These are phyloP conservation scores for Melinaea menophilus DNA, from an alignment of 2,888 invertebrate genomes.

Conservation along the genomic window DNA sequence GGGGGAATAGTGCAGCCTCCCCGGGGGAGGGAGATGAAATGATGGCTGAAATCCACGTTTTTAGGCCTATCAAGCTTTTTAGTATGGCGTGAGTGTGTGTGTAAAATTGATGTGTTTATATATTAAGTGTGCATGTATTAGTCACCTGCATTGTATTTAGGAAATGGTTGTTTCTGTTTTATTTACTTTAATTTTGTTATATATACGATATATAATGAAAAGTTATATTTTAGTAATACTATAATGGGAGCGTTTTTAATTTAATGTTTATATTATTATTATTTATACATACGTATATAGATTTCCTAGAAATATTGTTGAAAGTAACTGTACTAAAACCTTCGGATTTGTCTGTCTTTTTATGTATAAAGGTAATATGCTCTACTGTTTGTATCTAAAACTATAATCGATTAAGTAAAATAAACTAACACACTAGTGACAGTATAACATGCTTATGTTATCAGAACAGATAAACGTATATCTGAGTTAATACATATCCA, in stretches of 20 bases:
- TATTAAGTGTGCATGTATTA: conserved; percentile 40
- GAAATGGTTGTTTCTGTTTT: conserved; percentile 9
- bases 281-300: too few species aligned
- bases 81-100: conserved; percentile 57
- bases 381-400: too few species aligned
- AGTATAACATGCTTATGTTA: background rate
- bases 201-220: conserved; percentile 1
- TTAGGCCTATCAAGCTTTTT: conserved; percentile 74
- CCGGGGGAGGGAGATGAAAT: conserved; percentile 45
- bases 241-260: too few species aligned
- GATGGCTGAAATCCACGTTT: conserved; percentile 66
- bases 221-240: too few species aligned
- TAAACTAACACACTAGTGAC: too few species aligned
- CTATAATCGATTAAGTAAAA: too few species aligned
- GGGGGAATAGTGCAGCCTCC: conserved; percentile 60
- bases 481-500: conserved; percentile 27
- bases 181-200: conserved; percentile 15
- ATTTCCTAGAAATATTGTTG: too few species aligned
- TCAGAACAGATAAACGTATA: conserved; percentile 26
- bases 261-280: too few species aligned
- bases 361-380: too few species aligned
- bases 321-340: too few species aligned
- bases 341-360: too few species aligned
- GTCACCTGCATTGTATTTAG: conserved; percentile 18
- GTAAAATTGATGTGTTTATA: conserved; percentile 48